A percentile compares a stretch with the other conserved stretches of the same genome.
phyloP scores from a whole-genome alignment of 2,888 invertebrate species.

The Reticulitermes lucifugus region DNA sequence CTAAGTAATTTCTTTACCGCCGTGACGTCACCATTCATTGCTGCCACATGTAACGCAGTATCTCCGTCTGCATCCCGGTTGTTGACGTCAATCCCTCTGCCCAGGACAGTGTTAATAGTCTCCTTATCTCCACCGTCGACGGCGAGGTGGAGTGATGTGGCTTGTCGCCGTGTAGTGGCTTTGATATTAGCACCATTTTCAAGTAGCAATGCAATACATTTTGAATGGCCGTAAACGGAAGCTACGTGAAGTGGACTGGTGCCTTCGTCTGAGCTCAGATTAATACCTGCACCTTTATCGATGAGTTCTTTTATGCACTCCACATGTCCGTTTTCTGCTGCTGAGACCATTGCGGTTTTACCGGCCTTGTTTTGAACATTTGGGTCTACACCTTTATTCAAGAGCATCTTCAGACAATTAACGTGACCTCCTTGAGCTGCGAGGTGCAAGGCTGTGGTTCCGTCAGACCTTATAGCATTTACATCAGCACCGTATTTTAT shows the following conservation, averaged over 20 bases:
- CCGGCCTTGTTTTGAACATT: neutral
- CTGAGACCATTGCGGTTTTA: neutral
- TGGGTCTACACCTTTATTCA: constrained; percentile 13
- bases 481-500: neutral
- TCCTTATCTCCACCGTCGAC: constrained; percentile 24
- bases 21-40: constrained; percentile 6
- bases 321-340: neutral
- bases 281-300: neutral
- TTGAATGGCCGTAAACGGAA: constrained; percentile 5
- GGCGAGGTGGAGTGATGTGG: neutral
- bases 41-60: constrained; percentile 22
- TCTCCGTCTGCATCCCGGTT: constrained; percentile 26
- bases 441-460: constrained; percentile 11
- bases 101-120: neutral
- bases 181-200: neutral
- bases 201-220: neutral
- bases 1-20: neutral
- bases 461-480: neutral
- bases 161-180: neutral
- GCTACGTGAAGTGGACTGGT: constrained; percentile 4
- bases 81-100: constrained; percentile 14
- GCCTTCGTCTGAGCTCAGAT: neutral
- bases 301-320: neutral
- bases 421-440: neutral
- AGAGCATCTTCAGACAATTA: neutral